Evolutionary conservation across 2,113 vertebrate species (phyloP), one percentile per base, ranked within the genome.

Genomic region (Clarias gariepinus): DNA sequence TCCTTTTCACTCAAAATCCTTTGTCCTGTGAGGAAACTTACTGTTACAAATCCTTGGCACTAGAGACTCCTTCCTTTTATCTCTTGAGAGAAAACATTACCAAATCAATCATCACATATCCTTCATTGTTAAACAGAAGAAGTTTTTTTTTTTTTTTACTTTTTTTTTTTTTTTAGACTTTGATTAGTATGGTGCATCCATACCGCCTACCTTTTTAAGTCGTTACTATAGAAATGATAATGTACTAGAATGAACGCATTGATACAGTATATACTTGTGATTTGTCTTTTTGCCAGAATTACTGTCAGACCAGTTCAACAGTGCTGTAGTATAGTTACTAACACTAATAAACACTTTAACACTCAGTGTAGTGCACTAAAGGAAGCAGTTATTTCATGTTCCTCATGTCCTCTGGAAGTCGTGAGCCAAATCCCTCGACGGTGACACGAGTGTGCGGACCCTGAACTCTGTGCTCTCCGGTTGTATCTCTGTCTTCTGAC

Each of bases 381-480:
- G 2, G 10, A 10, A 21, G 77, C 57, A 36, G 21, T 81, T 41
- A 61, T 12, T 25, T 1, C 8, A 41, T 81, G 47, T 79, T 41
- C 4, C 36, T 81, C 12, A 81, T 61, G 78, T 81, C 11, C 78
- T 11, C 30, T 81, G 78, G 21, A 81, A 61, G 12, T 61, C 30
- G 61, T 23, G 57, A 1, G 19, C 78, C 19, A 16, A 25, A 12
- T 81, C 30, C 21, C 78, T 61, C 0, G 89, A 90, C 3, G 92
- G 92, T 19, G 89, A 91, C 85, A 94, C 91, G 61, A 94, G 87
- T 21, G 87, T 83, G 0, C 91, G 92, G 12, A 91, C 90, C 86
- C 90, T 92, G 89, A 94, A 94, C 79, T 92, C 88, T 61, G 53
- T 69, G 66, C 90, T 89, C 58, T 79, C 47, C 12, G 91, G 87